A percentile compares a stretch with the other conserved stretches of the same genome.
These are phyloP conservation scores for Pteropus rufus DNA, from an alignment of 2,797 vertebrate species.

Conservation along the genomic window DNA sequence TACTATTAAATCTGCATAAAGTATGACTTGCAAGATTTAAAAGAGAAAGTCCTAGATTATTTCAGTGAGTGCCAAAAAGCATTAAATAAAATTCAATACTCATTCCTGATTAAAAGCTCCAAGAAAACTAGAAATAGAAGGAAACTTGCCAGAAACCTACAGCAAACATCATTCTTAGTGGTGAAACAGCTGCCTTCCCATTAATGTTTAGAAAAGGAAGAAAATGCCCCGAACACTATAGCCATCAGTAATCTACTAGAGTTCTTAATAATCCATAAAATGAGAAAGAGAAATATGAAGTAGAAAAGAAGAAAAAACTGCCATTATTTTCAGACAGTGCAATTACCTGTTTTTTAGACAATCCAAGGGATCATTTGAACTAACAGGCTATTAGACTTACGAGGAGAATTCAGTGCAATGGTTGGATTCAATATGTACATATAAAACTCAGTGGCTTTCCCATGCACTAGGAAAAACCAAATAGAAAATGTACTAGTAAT, in stretches of 20 bases:
- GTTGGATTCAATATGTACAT: not conserved
- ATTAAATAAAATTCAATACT: conserved; percentile 25
- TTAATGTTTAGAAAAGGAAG: not conserved
- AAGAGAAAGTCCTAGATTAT: conserved; percentile 5
- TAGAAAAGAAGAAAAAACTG: not conserved
- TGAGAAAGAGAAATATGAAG: not conserved
- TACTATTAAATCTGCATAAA: not conserved
- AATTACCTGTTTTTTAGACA: not conserved
- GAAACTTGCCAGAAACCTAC: not conserved
- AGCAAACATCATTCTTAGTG: not conserved
- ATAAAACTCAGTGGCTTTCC: not conserved
- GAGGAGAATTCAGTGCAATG: not conserved
- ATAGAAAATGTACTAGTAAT: not conserved
- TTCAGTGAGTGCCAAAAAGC: not conserved
- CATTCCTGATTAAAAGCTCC: not conserved
- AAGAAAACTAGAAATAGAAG: conserved; percentile 23
- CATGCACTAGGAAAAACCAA: not conserved
- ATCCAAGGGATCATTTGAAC: not conserved
- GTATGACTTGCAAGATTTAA: not conserved
- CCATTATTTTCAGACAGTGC: not conserved
- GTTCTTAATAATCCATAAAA: conserved; percentile 10
- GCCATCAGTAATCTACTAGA: not conserved
- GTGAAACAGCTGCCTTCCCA: not conserved
- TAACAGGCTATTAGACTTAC: not conserved
- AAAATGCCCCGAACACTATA: not conserved